These are phyloP conservation scores for Yponomeuta plumbellus DNA, from an alignment of 2,888 invertebrate genomes.

Conservation along the genomic window DNA sequence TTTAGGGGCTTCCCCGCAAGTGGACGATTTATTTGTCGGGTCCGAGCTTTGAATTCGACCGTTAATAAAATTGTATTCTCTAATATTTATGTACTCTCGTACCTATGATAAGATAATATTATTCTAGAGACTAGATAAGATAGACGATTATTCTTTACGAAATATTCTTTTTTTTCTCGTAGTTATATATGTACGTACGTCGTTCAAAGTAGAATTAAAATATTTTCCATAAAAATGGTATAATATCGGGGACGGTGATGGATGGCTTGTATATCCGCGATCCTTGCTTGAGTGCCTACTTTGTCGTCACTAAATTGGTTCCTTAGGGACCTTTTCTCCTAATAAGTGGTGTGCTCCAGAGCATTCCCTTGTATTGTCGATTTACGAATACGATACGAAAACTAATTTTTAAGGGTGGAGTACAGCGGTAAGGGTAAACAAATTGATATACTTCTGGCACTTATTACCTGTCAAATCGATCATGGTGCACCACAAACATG, in stretches of 20 bases:
- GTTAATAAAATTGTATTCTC: neutral
- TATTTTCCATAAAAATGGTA: neutral
- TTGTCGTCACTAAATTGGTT: slow-evolving; percentile 60
- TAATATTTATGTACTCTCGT: too few relatives aligned
- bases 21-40: slow-evolving; percentile 18
- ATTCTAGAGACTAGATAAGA: too few relatives aligned
- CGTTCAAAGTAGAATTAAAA: neutral
- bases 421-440: slow-evolving; percentile 72
- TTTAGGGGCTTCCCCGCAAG: slow-evolving; percentile 33
- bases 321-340: slow-evolving; percentile 63
- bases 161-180: too few relatives aligned
- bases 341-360: slow-evolving; percentile 60
- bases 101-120: too few relatives aligned
- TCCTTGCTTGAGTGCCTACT: slow-evolving; percentile 34
- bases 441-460: slow-evolving; percentile 71
- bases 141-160: too few relatives aligned
- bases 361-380: slow-evolving; percentile 50
- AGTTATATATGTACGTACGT: neutral
- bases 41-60: neutral
- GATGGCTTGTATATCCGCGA: slow-evolving; percentile 38
- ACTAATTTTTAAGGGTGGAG: slow-evolving; percentile 50
- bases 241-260: slow-evolving; percentile 43
- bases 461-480: slow-evolving; percentile 75
- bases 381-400: slow-evolving; percentile 62
- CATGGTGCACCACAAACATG: slow-evolving; percentile 62